A percentile compares a stretch with the other conserved stretches of the same genome.
Conservation (phyloP, 2,113 vertebrate genomes). For the Spea bombifrons region DNA sequence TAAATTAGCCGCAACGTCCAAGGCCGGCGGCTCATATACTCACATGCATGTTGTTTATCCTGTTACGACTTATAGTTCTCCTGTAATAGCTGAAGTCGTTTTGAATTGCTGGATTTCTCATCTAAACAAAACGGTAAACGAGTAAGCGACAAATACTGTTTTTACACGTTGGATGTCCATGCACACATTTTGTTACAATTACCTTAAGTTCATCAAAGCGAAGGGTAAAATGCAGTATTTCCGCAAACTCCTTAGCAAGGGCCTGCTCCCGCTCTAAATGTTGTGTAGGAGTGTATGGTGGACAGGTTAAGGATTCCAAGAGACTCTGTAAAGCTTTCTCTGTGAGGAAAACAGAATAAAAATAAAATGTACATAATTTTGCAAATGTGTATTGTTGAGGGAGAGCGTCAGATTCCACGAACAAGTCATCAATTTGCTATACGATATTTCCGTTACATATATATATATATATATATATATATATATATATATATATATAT, state of each 20-base stretch:
- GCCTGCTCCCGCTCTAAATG: conserved; percentile 96
- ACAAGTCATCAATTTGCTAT: no score
- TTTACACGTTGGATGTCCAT: neutral
- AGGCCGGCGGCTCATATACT: conserved; percentile 55
- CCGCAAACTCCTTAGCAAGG: conserved; percentile 94
- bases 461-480: no score
- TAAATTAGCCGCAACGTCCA: neutral
- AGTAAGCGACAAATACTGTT: neutral
- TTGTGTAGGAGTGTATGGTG: conserved; percentile 89
- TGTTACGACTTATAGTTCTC: conserved; percentile 91
- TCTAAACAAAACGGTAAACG: conserved; percentile 63
- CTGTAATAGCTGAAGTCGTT: conserved; percentile 98
- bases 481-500: no score
- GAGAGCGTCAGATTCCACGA: no score
- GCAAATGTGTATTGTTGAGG: neutral
- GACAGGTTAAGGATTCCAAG: conserved; percentile 86
- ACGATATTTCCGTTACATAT: no score
- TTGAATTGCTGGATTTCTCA: conserved; percentile 97
- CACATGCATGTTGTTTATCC: conserved; percentile 98
- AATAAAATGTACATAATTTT: neutral
- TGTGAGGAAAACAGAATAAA: conserved; percentile 57
- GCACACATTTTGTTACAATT: neutral
- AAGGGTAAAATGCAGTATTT: conserved; percentile 97
- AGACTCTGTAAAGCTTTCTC: conserved; percentile 92
- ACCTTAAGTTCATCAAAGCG: conserved; percentile 98